A percentile compares a stretch with the other conserved stretches of the same genome.
Evolutionary conservation across 1,140 invertebrate genomes (phyloP).

Genomic region (Tetragnatha versicolor): DNA sequence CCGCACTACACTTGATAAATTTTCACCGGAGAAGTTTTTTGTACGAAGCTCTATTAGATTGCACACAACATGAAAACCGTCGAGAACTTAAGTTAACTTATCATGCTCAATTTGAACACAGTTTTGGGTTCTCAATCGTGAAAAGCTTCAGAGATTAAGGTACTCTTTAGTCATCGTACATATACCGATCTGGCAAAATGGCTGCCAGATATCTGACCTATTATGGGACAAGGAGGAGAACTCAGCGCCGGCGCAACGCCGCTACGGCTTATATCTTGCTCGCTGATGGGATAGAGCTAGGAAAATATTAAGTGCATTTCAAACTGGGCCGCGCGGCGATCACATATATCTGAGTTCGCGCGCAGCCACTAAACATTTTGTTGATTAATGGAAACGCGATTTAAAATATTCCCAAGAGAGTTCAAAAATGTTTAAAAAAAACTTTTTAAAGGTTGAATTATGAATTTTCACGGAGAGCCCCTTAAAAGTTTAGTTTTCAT

Average conservation of each 20-base stretch:
- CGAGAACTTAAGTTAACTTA: neutral
- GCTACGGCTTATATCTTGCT: conserved; percentile 28
- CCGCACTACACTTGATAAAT: conserved; percentile 43
- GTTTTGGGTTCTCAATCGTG: neutral
- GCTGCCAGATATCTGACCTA: conserved; percentile 56
- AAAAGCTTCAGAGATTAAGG: conserved; percentile 1
- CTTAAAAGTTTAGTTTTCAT: too few relatives aligned
- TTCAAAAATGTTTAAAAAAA: too few relatives aligned
- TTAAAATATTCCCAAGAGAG: too few relatives aligned
- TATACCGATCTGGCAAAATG: conserved; percentile 54
- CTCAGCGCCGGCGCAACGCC: conserved; percentile 51
- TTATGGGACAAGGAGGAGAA: conserved; percentile 53
- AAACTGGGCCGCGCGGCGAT: neutral
- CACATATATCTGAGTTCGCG: too few relatives aligned
- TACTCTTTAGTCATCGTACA: conserved; percentile 51
- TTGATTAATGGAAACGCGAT: too few relatives aligned
- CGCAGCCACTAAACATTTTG: too few relatives aligned
- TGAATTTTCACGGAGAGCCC: too few relatives aligned
- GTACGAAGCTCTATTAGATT: neutral
- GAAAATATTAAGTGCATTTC: conserved; percentile 11
- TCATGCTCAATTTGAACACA: neutral
- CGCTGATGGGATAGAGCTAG: conserved; percentile 36
- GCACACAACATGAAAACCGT: neutral
- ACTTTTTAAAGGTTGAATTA: too few relatives aligned
- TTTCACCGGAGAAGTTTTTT: conserved; percentile 3